Percentiles rank a stretch among this genome's conserved stretches.
Evolutionary conservation across 1,140 invertebrate genomes (phyloP).

Genomic region (Drosophila malerkotliana): DNA sequence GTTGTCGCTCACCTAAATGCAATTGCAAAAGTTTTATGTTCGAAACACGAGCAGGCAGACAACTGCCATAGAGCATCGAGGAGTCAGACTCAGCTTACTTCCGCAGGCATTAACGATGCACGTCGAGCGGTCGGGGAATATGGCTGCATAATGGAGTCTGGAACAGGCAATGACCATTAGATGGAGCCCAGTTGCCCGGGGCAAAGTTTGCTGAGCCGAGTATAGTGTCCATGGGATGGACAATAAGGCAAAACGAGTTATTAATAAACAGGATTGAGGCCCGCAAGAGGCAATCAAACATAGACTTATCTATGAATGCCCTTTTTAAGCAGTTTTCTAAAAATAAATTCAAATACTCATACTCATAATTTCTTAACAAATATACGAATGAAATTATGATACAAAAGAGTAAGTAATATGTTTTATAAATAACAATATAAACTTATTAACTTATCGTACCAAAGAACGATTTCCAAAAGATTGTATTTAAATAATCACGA

Average conservation of each 20-base stretch:
- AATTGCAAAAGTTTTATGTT: constrained; percentile 70
- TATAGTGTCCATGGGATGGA: constrained; percentile 47
- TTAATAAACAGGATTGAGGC: constrained; percentile 69
- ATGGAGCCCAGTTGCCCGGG: constrained; percentile 59
- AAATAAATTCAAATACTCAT: too few relatives aligned
- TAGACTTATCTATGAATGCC: not conserved
- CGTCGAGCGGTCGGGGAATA: constrained; percentile 16
- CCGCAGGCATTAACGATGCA: constrained; percentile 60
- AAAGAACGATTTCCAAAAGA: too few relatives aligned
- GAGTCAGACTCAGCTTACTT: constrained; percentile 56
- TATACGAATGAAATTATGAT: too few relatives aligned
- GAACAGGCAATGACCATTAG: constrained; percentile 77
- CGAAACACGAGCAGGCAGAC: constrained; percentile 39
- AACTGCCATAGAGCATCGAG: constrained; percentile 10
- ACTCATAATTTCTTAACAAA: too few relatives aligned
- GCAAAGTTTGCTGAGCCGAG: constrained; percentile 36
- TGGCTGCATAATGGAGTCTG: constrained; percentile 68
- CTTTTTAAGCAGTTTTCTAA: not conserved
- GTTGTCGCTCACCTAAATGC: constrained; percentile 50
- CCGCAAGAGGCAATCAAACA: not conserved
- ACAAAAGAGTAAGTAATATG: too few relatives aligned
- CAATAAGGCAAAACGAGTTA: constrained; percentile 71
- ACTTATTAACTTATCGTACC: too few relatives aligned
- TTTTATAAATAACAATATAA: too few relatives aligned
- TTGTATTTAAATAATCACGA: too few relatives aligned